Conservation (phyloP, 2,113 vertebrate genomes). For the Enhydra lutris region DNA sequence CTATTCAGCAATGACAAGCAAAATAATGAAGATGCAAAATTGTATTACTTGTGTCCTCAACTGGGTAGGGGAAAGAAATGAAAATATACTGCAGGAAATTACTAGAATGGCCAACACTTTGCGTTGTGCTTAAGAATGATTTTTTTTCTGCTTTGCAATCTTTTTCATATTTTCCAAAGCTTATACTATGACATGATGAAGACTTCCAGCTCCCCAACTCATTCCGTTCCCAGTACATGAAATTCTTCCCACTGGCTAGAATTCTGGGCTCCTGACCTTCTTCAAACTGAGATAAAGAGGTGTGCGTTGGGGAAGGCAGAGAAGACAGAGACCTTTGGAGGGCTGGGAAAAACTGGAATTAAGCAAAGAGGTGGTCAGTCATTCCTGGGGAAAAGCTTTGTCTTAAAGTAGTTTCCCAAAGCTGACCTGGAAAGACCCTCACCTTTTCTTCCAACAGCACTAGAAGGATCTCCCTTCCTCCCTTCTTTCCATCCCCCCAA, state of each 20-base stretch:
- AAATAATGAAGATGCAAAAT: not conserved
- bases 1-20: not conserved
- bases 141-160: not conserved
- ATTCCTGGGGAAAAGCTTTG: not conserved
- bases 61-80: not conserved
- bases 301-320: not conserved
- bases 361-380: not conserved
- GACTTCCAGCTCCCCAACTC: not conserved
- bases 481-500: not conserved
- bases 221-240: not conserved
- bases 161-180: not conserved
- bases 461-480: not conserved
- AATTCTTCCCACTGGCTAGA: not conserved
- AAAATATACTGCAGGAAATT: not conserved
- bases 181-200: not conserved
- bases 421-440: not conserved
- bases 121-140: not conserved
- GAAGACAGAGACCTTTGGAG: not conserved
- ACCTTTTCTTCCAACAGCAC: not conserved
- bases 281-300: not conserved
- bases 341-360: not conserved
- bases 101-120: not conserved
- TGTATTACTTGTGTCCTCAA: not conserved
- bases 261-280: not conserved
- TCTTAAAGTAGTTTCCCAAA: not conserved